phyloP scores from a whole-genome alignment of 2,797 vertebrate genomes.

The Onychomys leucogaster region DNA sequence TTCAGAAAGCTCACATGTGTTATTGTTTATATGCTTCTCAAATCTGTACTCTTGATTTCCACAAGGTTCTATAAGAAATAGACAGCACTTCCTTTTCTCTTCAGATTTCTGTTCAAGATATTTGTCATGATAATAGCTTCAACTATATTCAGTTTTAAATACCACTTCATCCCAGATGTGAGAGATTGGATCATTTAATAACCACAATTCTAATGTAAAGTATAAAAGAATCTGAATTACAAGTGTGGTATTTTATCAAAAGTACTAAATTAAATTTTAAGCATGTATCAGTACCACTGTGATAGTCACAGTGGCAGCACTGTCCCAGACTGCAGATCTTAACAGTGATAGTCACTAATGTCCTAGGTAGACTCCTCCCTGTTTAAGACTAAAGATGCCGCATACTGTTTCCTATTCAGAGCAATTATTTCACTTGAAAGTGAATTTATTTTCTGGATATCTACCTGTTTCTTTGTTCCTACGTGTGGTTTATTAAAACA shows the following conservation, averaged over 20 bases:
- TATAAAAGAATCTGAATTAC: background rate
- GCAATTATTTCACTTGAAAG: background rate
- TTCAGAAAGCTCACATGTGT: background rate
- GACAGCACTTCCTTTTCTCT: background rate
- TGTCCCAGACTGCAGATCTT: background rate
- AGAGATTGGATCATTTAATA: background rate
- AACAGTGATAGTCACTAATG: background rate
- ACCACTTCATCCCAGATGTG: background rate
- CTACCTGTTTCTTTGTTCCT: background rate
- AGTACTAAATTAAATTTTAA: background rate
- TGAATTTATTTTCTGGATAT: background rate
- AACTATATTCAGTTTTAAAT: constrained; percentile 22
- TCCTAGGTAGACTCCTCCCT: background rate
- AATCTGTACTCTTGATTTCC: background rate
- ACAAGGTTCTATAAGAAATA: background rate
- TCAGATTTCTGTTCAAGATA: background rate
- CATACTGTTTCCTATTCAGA: background rate
- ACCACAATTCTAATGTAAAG: background rate
- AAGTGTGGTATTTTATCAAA: constrained; percentile 2
- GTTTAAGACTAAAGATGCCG: background rate
- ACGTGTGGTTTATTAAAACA: constrained; percentile 3
- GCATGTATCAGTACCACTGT: background rate
- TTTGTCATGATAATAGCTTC: background rate
- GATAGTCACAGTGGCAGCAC: background rate
- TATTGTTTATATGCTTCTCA: background rate